Base-by-base conservation (phyloP, 2,113 vertebrate genomes). In the Dasyurus viverrinus region DNA sequence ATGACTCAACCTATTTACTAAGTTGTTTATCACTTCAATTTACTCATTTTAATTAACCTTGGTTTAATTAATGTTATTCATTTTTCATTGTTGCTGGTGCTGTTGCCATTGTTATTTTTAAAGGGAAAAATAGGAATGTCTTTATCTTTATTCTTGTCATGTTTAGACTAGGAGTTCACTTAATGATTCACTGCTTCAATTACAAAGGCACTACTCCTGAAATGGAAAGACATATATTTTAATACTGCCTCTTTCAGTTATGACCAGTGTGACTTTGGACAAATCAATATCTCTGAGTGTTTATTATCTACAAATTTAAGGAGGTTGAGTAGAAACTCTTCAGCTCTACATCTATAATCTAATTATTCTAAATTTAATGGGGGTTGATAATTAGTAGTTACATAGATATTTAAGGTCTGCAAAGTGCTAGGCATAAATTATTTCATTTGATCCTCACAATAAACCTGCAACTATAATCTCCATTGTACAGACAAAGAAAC, bases 21-120 rank as follows among this genome's bases (percentile, higher is more conserved):
- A 84, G 7, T 90, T 1, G 36, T 27, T 95, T 54, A 42, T 89
- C 90, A 94, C 94, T 92, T 90, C 42, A 94, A 26, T 54, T 92
- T 46, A 60, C 26, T 76, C 36, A 76, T n/a, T 76, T 60, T 91
- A 96, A 94, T 94, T 91, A 95, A 95, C 95, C 94, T 47, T 55
- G 68, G 91, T 93, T 57, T 9, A 53, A 89, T 53, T 94, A 90
- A 89, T n/a, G 9, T 36, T 94, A 52, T 16, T n/a, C 60, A 36
- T 68, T 68, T 68, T 68, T n/a, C 50, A 30, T 68, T n/a, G 60
- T 3, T n/a, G 30, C 36, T n/a, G 60, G 5, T 76, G 36, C 30
- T 91, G 22, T 53, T 93, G 12, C 24, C 54, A 60, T 91, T 94
- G 57, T 60, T 97, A 94, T 53, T 76, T 93, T 23, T n/a, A 96